These are phyloP conservation scores for Xanthia togata DNA, from an alignment of 2,888 invertebrate species.

Conservation along the genomic window DNA sequence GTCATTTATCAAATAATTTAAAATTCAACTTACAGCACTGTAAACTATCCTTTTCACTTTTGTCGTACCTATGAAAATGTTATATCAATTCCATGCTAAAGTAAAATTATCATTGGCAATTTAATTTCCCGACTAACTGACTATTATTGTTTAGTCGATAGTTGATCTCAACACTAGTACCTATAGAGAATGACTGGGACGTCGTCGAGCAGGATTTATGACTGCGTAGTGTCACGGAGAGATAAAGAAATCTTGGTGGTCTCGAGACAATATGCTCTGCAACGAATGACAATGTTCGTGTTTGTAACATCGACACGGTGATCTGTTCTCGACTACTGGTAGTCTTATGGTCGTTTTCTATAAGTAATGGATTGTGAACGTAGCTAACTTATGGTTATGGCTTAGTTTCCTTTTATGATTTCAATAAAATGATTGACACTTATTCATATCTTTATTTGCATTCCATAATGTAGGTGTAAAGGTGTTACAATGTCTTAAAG, in stretches of 20 bases:
- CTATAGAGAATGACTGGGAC: conserved; percentile 28
- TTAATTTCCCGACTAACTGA: background rate
- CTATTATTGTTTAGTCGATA: conserved; percentile 12
- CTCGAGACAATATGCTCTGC: conserved; percentile 70
- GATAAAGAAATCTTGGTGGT: conserved; percentile 80
- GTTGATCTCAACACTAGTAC: conserved; percentile 32
- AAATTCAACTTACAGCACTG: background rate
- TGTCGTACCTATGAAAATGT: background rate
- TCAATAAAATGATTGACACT: background rate
- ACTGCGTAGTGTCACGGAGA: conserved; percentile 71
- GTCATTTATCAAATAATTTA: background rate
- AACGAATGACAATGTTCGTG: conserved; percentile 73
- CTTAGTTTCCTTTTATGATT: background rate
- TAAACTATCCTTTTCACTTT: background rate
- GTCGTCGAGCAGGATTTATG: conserved; percentile 77
- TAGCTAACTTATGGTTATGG: background rate
- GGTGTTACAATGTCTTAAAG: too few relatives aligned
- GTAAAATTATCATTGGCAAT: background rate
- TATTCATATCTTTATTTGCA: too few relatives aligned
- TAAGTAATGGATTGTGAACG: conserved; percentile 22
- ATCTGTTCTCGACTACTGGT: conserved; percentile 51
- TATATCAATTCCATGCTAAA: background rate
- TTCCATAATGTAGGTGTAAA: too few relatives aligned
- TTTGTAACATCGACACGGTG: conserved; percentile 54
- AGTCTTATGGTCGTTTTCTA: background rate